phyloP scores from a whole-genome alignment of 2,888 invertebrate species.

The Carpatolechia fugitivella region DNA sequence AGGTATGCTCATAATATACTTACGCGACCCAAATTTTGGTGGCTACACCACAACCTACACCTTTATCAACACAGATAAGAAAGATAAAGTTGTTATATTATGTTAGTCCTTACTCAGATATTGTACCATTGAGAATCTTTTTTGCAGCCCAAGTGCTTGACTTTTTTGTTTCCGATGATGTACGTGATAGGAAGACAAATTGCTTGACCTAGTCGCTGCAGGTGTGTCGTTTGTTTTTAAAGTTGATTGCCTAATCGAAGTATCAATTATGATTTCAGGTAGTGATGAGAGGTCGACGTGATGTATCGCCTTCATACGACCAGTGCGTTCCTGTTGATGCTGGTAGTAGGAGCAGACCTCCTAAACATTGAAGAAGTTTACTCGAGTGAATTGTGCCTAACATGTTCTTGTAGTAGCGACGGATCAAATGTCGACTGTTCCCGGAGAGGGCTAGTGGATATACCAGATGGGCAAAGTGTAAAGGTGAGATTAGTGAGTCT shows the following conservation, averaged over 20 bases:
- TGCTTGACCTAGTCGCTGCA: slow-evolving; percentile 30
- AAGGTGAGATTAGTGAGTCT: slow-evolving; percentile 43
- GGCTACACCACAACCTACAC: slow-evolving; percentile 43
- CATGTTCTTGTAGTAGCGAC: slow-evolving; percentile 56
- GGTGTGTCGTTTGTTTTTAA: slow-evolving; percentile 36
- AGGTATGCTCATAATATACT: slow-evolving; percentile 35
- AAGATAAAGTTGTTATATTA: slow-evolving; percentile 65
- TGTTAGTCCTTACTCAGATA: slow-evolving; percentile 40
- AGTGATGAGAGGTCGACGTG: slow-evolving; percentile 61
- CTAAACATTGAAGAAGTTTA: slow-evolving; percentile 49
- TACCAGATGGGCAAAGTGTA: slow-evolving; percentile 58
- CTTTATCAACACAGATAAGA: slow-evolving; percentile 71
- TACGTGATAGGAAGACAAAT: slow-evolving; percentile 44
- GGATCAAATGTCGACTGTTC: slow-evolving; percentile 61
- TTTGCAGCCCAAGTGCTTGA: slow-evolving; percentile 17
- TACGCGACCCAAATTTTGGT: slow-evolving; percentile 66
- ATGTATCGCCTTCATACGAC: slow-evolving; percentile 48
- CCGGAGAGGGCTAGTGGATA: slow-evolving; percentile 57
- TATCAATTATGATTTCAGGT: slow-evolving; percentile 45
- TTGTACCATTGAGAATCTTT: slow-evolving; percentile 21
- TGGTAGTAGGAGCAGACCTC: slow-evolving; percentile 38
- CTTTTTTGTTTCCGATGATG: slow-evolving; percentile 26
- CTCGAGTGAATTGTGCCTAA: slow-evolving; percentile 49
- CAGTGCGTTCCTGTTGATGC: slow-evolving; percentile 40
- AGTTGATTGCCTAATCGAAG: not conserved